Base-by-base conservation (phyloP, 2,888 invertebrate species). In the Dione vanillae region DNA sequence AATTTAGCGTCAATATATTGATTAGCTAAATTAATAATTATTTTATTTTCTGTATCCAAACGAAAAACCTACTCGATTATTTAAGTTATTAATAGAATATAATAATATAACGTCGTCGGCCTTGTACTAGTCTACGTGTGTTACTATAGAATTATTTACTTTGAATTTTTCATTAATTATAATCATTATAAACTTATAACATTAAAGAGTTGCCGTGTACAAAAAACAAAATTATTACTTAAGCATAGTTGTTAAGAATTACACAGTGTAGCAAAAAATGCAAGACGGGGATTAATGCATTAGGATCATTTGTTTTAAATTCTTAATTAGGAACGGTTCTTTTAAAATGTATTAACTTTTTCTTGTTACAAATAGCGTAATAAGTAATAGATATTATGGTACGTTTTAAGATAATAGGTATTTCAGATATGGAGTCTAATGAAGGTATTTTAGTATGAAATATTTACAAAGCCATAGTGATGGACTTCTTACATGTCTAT, bases 291-390 rank as follows among this genome's bases (percentile, higher is more conserved):
- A 51, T 67, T 67, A 67, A 67, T 41, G 40, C 49, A 27, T 35
- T 20, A 27, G 40, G 41, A 59, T 35, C 47, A 49, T 58, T 61
- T 61, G n/a, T 49, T 67, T 59, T 49, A 59, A 59, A 49, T 67
- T 67, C 14, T 67, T 67, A 67, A 67, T 67, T 67, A 67, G 51
- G 59, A 59, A 59, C 59, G 67, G 67, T 67, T 41, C 41, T 59
- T 67, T 27, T 12, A 3, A 59, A 59, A 67, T 35, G 27, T 16
- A 59, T 67, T 59, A 51, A n/a, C 27, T 49, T 59, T 59, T 67
- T 67, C 20, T 45, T 61, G 12, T 61, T 61, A 45, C 9, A 43
- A 45, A n/a, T 16, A 35, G 27, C 11, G 7, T 11, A 35, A 35
- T 61, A 61, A 45, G 45, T 27, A 45, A 43, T n/a, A 61, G 9